Conservation (phyloP, 2,113 vertebrate species). For the Oenanthe melanoleuca region DNA sequence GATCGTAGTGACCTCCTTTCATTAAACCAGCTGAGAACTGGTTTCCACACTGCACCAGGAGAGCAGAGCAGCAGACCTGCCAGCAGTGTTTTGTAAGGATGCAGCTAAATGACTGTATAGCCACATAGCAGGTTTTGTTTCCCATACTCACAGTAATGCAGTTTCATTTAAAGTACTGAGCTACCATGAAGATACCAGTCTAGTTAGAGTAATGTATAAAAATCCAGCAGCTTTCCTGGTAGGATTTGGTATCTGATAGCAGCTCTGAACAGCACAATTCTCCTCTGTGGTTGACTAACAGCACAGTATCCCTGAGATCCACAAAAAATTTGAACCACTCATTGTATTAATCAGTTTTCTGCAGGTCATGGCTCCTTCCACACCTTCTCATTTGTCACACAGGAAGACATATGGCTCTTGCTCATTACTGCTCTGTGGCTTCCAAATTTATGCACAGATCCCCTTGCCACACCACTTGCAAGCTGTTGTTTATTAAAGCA, state of each 20-base stretch:
- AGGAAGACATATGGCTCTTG: constrained; percentile 29
- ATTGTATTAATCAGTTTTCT: constrained; percentile 13
- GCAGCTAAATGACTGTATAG: neutral
- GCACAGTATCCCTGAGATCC: neutral
- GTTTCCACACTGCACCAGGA: neutral
- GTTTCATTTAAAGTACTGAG: neutral
- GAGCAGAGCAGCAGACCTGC: neutral
- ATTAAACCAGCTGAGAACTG: neutral
- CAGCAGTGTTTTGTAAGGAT: neutral
- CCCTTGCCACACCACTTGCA: neutral
- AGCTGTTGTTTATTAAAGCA: constrained; percentile 38
- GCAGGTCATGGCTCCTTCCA: neutral
- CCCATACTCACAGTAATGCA: neutral
- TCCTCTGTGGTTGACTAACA: neutral
- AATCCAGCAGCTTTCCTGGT: neutral
- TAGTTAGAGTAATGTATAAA: neutral
- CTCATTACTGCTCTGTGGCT: constrained; percentile 26
- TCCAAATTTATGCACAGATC: neutral
- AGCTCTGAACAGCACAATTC: neutral
- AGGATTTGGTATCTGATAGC: neutral
- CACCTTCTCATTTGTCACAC: constrained; percentile 6
- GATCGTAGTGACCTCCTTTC: neutral
- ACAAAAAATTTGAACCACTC: neutral
- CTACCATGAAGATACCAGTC: neutral
- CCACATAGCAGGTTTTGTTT: neutral